Base-by-base conservation (phyloP, 2,113 vertebrate species). In the Misgurnus mizolepis region DNA sequence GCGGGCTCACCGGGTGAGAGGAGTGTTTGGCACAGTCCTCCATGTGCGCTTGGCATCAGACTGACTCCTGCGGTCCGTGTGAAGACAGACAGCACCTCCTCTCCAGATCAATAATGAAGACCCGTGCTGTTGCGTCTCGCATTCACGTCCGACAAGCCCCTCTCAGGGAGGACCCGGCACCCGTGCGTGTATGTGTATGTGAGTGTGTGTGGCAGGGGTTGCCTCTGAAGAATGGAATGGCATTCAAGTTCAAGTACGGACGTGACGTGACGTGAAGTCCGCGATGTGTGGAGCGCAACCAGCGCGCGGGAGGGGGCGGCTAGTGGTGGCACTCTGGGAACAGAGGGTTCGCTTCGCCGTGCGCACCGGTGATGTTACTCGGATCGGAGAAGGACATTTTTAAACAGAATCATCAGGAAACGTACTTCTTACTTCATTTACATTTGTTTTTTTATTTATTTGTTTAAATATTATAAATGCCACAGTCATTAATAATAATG, bases 191-290 rank as follows among this genome's bases (percentile, higher is more conserved):
- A 91, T 92, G 93, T 91, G 93, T 92, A 91, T 89, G 93, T 39
- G 93, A 91, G 93, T 39, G 68, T 45, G 71, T 60, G 60, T 49
- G 94, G 94, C 92, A 94, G 93, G 94, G 94, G 92, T 94, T 96
- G 95, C 94, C 95, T 95, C 93, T 92, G 92, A 93, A 93, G 91
- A 94, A 95, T 93, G 92, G 94, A 93, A 94, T 95, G 95, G 94
- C 93, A 94, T 95, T 95, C 94, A 96, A 96, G 96, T 97, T 97
- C 95, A 98, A 96, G 96, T 96, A 91, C 93, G 94, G 93, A 94
- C 94, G 95, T 95, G 95, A 95, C 94, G 95, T 95, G 95, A 95
- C 95, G 94, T 95, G 95, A 93, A 93, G 92, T 94, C 94, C 94
- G 92, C 93, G 92, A 68, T 68, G 66, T 68, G 67, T 68, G 67